phyloP scores from a whole-genome alignment of 2,888 invertebrate genomes.

The Linnaemya vulpina region DNA sequence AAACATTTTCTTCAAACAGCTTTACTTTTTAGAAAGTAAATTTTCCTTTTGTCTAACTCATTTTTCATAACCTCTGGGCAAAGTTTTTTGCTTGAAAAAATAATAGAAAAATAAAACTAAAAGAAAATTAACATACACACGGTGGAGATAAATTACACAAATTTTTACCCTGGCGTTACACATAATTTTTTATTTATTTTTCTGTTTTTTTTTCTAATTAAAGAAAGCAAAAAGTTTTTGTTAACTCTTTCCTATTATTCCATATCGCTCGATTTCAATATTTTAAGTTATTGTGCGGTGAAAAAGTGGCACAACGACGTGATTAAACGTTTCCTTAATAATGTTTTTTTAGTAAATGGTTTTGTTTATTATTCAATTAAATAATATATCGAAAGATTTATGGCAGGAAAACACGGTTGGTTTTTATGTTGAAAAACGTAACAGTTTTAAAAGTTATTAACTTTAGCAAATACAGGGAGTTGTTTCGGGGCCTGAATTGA shows the following conservation, averaged over 20 bases:
- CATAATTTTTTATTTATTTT: too few species aligned
- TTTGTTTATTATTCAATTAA: conserved; percentile 47
- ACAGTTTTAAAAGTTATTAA: background rate
- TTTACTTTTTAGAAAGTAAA: conserved; percentile 68
- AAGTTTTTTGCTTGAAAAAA: background rate
- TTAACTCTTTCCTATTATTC: background rate
- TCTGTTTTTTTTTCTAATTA: conserved; percentile 11
- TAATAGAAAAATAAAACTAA: background rate
- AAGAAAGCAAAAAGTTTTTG: background rate
- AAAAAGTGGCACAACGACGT: conserved; percentile 63
- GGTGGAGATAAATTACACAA: background rate
- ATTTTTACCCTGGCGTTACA: background rate
- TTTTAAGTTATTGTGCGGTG: conserved; percentile 33
- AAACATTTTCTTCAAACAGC: conserved; percentile 53
- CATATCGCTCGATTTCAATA: background rate
- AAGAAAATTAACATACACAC: conserved; percentile 33
- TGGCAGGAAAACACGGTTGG: conserved; percentile 43
- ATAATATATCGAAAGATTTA: conserved; percentile 49
- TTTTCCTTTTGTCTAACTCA: conserved; percentile 48
- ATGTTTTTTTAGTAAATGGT: background rate
- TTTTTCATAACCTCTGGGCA: background rate
- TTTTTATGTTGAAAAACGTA: background rate
- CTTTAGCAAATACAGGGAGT: too few species aligned
- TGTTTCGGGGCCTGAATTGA: too few species aligned
- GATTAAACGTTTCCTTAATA: conserved; percentile 60